Evolutionary conservation across 2,888 invertebrate genomes (phyloP).

Genomic region (Megamerina dolium): DNA sequence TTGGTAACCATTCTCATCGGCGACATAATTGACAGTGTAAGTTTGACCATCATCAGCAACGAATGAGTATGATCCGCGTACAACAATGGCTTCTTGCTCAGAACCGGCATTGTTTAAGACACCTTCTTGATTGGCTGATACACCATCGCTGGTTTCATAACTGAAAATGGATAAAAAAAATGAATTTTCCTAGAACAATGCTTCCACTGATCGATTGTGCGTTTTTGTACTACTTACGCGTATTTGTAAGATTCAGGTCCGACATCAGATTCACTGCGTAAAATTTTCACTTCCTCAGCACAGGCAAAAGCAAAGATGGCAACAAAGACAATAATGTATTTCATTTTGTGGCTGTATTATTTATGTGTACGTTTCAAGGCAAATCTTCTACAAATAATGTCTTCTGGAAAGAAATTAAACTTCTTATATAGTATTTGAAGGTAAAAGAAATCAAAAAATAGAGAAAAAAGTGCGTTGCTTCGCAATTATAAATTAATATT

Average conservation of each 20-base stretch:
- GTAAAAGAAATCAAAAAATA: too few species aligned
- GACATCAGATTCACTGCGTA: constrained; percentile 54
- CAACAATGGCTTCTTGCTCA: constrained; percentile 51
- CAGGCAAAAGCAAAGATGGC: constrained; percentile 36
- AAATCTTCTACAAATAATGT: too few species aligned
- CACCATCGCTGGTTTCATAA: constrained; percentile 53
- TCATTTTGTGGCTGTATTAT: too few species aligned
- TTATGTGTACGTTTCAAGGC: too few species aligned
- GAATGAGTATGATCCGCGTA: constrained; percentile 51
- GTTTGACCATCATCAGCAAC: constrained; percentile 53
- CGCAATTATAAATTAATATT: too few species aligned
- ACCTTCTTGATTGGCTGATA: constrained; percentile 50
- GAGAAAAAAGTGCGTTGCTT: too few species aligned
- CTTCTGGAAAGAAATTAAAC: too few species aligned
- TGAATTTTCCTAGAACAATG: background rate
- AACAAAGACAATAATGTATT: constrained; percentile 40
- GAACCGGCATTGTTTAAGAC: constrained; percentile 51
- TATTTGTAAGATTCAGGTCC: constrained; percentile 55
- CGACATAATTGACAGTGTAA: constrained; percentile 52
- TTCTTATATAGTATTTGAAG: too few species aligned
- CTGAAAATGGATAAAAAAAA: constrained; percentile 31
- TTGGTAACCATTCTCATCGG: constrained; percentile 44
- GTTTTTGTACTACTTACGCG: constrained; percentile 54
- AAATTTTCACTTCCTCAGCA: constrained; percentile 52
- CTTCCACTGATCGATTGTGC: background rate